Percentiles rank a stretch among this genome's conserved stretches.
Evolutionary conservation across 2,113 vertebrate genomes (phyloP).

Genomic region (Origma solitaria): DNA sequence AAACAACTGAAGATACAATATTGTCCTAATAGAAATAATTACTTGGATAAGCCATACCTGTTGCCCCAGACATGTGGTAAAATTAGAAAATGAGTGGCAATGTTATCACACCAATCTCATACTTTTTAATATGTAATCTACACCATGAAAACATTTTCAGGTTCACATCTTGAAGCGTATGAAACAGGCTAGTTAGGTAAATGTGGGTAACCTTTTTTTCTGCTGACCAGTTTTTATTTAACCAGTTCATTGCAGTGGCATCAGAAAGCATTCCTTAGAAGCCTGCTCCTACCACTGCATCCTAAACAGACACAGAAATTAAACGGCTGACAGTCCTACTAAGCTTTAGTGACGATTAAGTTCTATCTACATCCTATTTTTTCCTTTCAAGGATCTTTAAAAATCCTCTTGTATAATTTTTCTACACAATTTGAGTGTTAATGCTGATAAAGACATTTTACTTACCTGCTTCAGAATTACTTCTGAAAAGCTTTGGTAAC

Average conservation of each 20-base stretch:
- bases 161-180: background rate
- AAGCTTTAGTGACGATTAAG: background rate
- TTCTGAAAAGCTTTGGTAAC: background rate
- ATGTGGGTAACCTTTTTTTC: background rate
- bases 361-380: background rate
- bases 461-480: background rate
- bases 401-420: background rate
- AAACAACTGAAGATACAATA: background rate
- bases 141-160: background rate
- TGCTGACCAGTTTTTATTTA: background rate
- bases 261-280: background rate
- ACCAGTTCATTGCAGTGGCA: background rate
- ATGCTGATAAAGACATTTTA: background rate
- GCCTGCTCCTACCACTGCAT: accelerated
- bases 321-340: background rate
- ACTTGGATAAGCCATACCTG: background rate
- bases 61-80: background rate
- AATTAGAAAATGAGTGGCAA: background rate
- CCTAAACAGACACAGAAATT: background rate
- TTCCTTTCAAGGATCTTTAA: background rate
- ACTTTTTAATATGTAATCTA: background rate
- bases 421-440: background rate
- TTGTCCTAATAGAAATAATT: background rate
- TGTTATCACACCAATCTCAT: background rate
- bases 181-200: background rate